Percentiles rank a stretch among this genome's conserved stretches.
These are phyloP conservation scores for Trichonephila clavata DNA, from an alignment of 1,140 invertebrate species.

Conservation along the genomic window DNA sequence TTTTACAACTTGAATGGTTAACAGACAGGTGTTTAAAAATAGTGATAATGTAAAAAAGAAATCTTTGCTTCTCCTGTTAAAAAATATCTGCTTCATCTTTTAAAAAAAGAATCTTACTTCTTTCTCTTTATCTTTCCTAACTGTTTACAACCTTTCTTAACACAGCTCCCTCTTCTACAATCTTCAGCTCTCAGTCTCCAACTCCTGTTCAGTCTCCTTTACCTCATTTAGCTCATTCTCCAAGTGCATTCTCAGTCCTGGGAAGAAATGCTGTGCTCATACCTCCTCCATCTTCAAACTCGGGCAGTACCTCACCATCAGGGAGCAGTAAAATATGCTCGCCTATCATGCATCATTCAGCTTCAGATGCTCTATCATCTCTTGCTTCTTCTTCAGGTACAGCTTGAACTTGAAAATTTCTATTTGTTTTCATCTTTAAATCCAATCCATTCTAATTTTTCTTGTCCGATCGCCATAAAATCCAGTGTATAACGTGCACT, in stretches of 20 bases:
- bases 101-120: background rate
- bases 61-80: too few relatives aligned
- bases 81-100: background rate
- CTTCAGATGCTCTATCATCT: slow-evolving; percentile 73
- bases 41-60: too few relatives aligned
- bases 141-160: background rate
- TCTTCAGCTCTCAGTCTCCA: slow-evolving; percentile 71
- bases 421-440: background rate
- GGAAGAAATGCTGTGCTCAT: slow-evolving; percentile 74
- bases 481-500: too few relatives aligned
- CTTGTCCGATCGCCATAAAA: too few relatives aligned
- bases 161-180: slow-evolving; percentile 68
- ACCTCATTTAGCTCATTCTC: slow-evolving; percentile 75
- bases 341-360: slow-evolving; percentile 72
- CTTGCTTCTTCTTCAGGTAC: slow-evolving; percentile 75
- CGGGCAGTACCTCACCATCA: slow-evolving; percentile 59
- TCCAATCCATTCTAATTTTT: too few relatives aligned
- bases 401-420: background rate
- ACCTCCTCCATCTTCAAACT: slow-evolving; percentile 63
- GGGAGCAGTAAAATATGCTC: slow-evolving; percentile 69
- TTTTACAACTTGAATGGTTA: too few relatives aligned
- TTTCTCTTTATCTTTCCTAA: slow-evolving; percentile 18
- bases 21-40: too few relatives aligned
- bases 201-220: slow-evolving; percentile 75
- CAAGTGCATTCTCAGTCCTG: slow-evolving; percentile 76